phyloP scores from a whole-genome alignment of 2,797 vertebrate species.

The Sebastes minor region DNA sequence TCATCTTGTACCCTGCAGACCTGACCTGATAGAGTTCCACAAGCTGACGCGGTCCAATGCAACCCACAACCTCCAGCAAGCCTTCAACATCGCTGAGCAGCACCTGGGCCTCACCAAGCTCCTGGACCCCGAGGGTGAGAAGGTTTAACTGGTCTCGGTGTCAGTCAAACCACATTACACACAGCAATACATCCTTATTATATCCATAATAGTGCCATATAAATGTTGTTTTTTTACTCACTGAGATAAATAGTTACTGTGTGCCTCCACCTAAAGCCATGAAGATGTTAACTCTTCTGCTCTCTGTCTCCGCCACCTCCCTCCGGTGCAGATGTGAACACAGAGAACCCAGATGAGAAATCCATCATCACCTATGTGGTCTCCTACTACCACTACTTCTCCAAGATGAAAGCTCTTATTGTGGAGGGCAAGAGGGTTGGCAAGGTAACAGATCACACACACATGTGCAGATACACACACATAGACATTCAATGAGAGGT shows the following conservation, averaged over 20 bases:
- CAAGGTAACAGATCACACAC: constrained; percentile 82
- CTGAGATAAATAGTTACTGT: background rate
- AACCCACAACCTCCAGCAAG: constrained; percentile 94
- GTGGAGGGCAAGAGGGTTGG: constrained; percentile 96
- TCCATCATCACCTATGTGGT: constrained; percentile 98
- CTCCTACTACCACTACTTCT: constrained; percentile 98
- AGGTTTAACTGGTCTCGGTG: background rate
- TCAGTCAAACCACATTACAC: background rate
- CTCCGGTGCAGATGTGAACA: constrained; percentile 88
- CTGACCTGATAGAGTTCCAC: constrained; percentile 93
- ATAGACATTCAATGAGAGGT: background rate
- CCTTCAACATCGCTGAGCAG: constrained; percentile 93
- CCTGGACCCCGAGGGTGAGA: constrained; percentile 92
- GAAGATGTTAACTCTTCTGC: background rate
- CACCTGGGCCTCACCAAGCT: constrained; percentile 94
- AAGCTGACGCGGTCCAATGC: constrained; percentile 94
- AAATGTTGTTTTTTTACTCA: background rate
- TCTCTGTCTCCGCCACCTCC: background rate
- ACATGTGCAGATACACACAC: background rate
- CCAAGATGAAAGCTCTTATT: constrained; percentile 97
- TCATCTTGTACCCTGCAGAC: constrained; percentile 73
- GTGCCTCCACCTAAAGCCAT: background rate
- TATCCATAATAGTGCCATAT: background rate
- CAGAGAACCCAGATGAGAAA: constrained; percentile 95
- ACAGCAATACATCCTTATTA: background rate